A percentile compares a stretch with the other conserved stretches of the same genome.
These are phyloP conservation scores for Tachypleus tridentatus DNA, from an alignment of 1,140 invertebrate species.

Conservation along the genomic window DNA sequence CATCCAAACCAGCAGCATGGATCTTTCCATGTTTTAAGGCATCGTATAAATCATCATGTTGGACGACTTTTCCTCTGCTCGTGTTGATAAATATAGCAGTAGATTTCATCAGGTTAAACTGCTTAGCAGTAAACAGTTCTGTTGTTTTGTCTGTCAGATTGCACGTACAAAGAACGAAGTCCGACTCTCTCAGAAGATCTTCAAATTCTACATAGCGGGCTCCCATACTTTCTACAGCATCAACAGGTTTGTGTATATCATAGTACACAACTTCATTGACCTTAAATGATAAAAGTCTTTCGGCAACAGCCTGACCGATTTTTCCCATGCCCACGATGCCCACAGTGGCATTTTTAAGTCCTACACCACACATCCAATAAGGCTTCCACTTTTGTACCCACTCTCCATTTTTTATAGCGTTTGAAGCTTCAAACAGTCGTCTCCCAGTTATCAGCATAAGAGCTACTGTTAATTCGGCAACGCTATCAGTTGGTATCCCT, in stretches of 20 bases:
- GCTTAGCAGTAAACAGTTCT: slow-evolving; percentile 54
- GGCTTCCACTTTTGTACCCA: neutral
- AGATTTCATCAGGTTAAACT: slow-evolving; percentile 71
- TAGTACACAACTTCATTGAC: slow-evolving; percentile 29
- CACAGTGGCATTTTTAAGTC: slow-evolving; percentile 7
- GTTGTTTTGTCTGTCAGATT: slow-evolving; percentile 59
- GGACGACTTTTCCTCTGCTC: slow-evolving; percentile 47
- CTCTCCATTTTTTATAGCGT: slow-evolving; percentile 14
- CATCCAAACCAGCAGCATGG: slow-evolving; percentile 74
- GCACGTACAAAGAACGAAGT: slow-evolving; percentile 63
- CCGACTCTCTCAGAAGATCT: slow-evolving; percentile 51
- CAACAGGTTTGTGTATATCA: slow-evolving; percentile 22
- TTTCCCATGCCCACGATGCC: neutral
- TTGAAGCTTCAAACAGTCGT: slow-evolving; percentile 11
- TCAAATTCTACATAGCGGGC: slow-evolving; percentile 55
- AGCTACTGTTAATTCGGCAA: slow-evolving; percentile 20
- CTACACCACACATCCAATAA: slow-evolving; percentile 11
- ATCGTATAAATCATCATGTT: slow-evolving; percentile 60
- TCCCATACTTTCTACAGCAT: slow-evolving; percentile 41
- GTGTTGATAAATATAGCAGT: slow-evolving; percentile 64
- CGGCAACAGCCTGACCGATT: slow-evolving; percentile 31
- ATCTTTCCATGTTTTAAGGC: slow-evolving; percentile 61
- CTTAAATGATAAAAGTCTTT: slow-evolving; percentile 30
- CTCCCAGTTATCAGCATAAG: slow-evolving; percentile 17
- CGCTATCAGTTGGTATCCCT: slow-evolving; percentile 17